Evolutionary conservation across 2,113 vertebrate genomes (phyloP).

Genomic region (Orientallactaga bullata): DNA sequence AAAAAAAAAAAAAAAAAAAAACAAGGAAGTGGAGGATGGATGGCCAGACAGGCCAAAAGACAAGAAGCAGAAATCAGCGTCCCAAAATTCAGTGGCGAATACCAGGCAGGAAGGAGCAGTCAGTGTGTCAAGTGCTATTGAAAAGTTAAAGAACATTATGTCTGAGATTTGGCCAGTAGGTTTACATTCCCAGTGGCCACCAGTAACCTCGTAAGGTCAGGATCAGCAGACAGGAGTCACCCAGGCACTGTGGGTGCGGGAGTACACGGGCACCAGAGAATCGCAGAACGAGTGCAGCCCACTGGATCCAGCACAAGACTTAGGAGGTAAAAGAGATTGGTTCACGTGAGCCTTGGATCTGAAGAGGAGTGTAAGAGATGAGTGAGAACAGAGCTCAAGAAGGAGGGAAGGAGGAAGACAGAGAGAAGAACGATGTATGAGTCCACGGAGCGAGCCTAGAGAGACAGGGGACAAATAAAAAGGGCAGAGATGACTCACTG

Average conservation of each 20-base stretch:
- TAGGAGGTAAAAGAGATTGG: background rate
- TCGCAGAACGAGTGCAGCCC: background rate
- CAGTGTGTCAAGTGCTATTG: background rate
- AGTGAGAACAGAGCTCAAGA: background rate
- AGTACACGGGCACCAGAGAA: background rate
- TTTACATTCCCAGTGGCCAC: background rate
- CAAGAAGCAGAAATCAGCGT: background rate
- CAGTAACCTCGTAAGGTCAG: background rate
- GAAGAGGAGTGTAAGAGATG: background rate
- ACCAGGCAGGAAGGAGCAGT: background rate
- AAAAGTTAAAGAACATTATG: background rate
- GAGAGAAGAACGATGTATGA: background rate
- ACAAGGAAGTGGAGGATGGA: background rate
- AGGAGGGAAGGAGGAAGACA: background rate
- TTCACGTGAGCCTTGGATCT: background rate
- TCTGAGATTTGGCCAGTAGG: background rate
- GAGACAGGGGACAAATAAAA: background rate
- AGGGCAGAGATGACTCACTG: no score
- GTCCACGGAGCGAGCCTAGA: background rate
- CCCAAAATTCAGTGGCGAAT: slow-evolving; percentile 1
- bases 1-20: no score
- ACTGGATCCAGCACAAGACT: background rate
- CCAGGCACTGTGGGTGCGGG: background rate
- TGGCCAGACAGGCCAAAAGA: background rate
- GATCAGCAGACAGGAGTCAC: background rate